Base-by-base conservation (phyloP, 2,888 invertebrate genomes). In the Strigamia maritima region DNA sequence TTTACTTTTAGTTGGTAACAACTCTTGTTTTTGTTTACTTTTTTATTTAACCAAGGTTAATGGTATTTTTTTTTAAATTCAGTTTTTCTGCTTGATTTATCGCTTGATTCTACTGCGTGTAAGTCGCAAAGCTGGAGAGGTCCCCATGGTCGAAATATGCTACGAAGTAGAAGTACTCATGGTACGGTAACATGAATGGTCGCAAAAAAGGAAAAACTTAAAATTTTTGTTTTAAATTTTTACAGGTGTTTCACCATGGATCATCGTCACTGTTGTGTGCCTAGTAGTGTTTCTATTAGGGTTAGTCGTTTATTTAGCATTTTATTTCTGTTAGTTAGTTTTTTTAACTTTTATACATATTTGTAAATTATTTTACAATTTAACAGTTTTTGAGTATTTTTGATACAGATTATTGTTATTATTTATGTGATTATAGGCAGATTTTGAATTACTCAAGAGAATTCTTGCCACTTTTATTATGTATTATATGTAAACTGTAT, bases 261-360 rank as follows among this genome's bases (percentile, higher is more conserved):
- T 19, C 3, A 16, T 75, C n/a, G 75, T 75, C 10, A 35, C 28
- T 22, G 7, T 75, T 7, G 75, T 75, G 28, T 75, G 75, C n/a
- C 8, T 35, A 14, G n/a, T 31, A 10, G 16, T 75, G 2, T 75
- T 75, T n/a, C 2, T 75, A 22, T 35, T 75, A 10, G 75, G 75
- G 8, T 35, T 75, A 22, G 8, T 28, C 12, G n/a, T 75, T 8
- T 75, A 31, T 75, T 2, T 75, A 14, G 35, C n/a, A 31, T 28
- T 75, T 35, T 75, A 75, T 75, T 75, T 28, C 75, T 19, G 35
- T 75, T 75, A 35, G 28, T 28, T 70, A 28, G 19, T 28, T 70
- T 44, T 44, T 44, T 44, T 44, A 14, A 44, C 4, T 12, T 70
- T 7, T 70, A 28, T 3, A 70, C 16, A 70, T 70, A 60, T 14